Conservation (phyloP, 1,140 invertebrate genomes). For the Drosophila pachea region DNA sequence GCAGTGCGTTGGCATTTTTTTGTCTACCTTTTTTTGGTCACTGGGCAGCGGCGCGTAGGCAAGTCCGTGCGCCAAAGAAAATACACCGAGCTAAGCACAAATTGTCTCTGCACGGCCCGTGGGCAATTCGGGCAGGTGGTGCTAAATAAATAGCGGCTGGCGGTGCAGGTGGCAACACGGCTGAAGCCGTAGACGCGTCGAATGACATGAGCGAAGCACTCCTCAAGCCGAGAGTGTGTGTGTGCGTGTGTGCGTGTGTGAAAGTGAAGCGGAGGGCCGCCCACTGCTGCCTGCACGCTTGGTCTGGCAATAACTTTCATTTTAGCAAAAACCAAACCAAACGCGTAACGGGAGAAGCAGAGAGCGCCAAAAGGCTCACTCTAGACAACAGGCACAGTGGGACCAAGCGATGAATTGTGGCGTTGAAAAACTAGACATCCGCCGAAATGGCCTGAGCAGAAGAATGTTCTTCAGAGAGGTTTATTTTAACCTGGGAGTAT, state of each 20-base stretch:
- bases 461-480: too few species aligned
- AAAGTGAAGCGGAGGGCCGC: neutral
- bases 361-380: neutral
- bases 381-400: neutral
- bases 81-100: slow-evolving; percentile 39
- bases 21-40: slow-evolving; percentile 8
- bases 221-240: neutral
- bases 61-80: slow-evolving; percentile 3
- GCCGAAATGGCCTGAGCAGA: too few species aligned
- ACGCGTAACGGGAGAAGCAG: neutral
- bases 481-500: too few species aligned
- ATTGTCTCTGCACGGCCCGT: slow-evolving; percentile 25
- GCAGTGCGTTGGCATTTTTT: slow-evolving; percentile 20
- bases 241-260: neutral
- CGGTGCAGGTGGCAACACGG: neutral
- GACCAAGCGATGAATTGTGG: neutral
- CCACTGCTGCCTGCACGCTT: neutral
- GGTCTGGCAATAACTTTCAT: slow-evolving; percentile 2
- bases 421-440: neutral
- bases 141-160: slow-evolving; percentile 4
- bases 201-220: slow-evolving; percentile 14
- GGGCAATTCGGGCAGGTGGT: slow-evolving; percentile 12
- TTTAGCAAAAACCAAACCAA: slow-evolving; percentile 1
- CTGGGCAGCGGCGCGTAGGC: slow-evolving; percentile 3
- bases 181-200: slow-evolving; percentile 5